Evolutionary conservation across 30 jellyfish, hydroid and myxozoan species (phyloP).

Genomic region (Thelohanellus kitauei): DNA sequence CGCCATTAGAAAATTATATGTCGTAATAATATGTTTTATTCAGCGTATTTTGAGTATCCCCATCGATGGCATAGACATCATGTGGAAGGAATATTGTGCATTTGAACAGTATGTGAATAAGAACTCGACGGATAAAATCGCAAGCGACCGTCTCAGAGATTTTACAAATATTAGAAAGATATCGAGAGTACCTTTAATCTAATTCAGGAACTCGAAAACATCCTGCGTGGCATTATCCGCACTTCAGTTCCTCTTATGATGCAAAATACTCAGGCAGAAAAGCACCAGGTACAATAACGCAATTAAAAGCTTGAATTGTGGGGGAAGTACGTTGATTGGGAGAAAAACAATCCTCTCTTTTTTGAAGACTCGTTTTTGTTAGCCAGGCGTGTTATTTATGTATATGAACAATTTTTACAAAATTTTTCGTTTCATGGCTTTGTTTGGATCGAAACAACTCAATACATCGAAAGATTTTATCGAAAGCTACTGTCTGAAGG

Average conservation of each 20-base stretch:
- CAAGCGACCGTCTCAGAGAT: slow-evolving; percentile 58
- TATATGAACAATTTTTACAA: slow-evolving; percentile 48
- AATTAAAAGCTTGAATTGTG: no score
- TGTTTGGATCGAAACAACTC: slow-evolving; percentile 80
- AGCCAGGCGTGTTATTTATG: slow-evolving; percentile 28
- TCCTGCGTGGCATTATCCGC: slow-evolving; percentile 33
- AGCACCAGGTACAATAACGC: slow-evolving; percentile 25
- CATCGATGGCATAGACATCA: slow-evolving; percentile 39
- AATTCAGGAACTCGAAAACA: slow-evolving; percentile 30
- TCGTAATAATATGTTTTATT: slow-evolving; percentile 12
- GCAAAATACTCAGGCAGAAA: slow-evolving; percentile 29
- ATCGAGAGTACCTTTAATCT: slow-evolving; percentile 20
- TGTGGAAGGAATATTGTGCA: slow-evolving; percentile 63
- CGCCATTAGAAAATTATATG: slow-evolving; percentile 42
- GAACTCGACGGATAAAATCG: slow-evolving; percentile 41
- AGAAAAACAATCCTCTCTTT: slow-evolving; percentile 33
- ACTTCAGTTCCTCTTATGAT: slow-evolving; percentile 93
- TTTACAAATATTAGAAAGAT: slow-evolving; percentile 49
- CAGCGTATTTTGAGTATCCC: slow-evolving; percentile 74
- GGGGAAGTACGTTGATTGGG: slow-evolving; percentile 75
- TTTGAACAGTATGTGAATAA: slow-evolving; percentile 65
- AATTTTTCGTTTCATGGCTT: slow-evolving; percentile 52
- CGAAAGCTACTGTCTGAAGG: slow-evolving; percentile 32
- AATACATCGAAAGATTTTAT: slow-evolving; percentile 42
- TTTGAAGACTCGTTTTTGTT: not conserved